Conservation (phyloP, 2,888 invertebrate genomes). For the Salticus scenicus region DNA sequence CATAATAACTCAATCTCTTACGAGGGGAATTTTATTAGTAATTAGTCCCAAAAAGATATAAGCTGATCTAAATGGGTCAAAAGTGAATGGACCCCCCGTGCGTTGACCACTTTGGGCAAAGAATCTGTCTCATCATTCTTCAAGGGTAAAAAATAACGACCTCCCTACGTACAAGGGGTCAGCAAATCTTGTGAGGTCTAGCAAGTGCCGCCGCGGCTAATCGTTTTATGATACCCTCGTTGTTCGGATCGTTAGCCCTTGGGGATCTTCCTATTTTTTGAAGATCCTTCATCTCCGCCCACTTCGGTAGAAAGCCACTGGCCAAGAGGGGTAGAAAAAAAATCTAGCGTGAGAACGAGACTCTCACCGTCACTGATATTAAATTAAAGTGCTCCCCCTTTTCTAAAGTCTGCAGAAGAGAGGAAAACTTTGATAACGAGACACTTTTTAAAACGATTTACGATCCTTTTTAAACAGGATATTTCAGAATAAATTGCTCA, state of each 20-base stretch:
- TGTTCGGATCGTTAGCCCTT: not conserved
- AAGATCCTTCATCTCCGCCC: not conserved
- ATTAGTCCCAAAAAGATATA: not conserved
- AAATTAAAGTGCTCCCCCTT: too few relatives aligned
- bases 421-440: too few relatives aligned
- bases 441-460: too few relatives aligned
- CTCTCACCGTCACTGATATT: not conserved
- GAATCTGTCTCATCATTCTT: not conserved
- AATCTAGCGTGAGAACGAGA: not conserved
- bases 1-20: not conserved
- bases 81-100: not conserved
- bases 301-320: too few relatives aligned
- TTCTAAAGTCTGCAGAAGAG: too few relatives aligned
- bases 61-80: not conserved
- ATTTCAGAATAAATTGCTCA: too few relatives aligned
- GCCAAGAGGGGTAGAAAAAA: too few relatives aligned
- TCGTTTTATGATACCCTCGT: constrained; percentile 5
- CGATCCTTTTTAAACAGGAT: too few relatives aligned
- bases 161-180: not conserved
- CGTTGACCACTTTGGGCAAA: too few relatives aligned
- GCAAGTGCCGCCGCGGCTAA: not conserved
- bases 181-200: not conserved
- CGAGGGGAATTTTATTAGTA: not conserved
- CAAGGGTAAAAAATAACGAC: not conserved
- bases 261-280: not conserved